Conservation (phyloP, 1,140 invertebrate genomes). For the Ooceraea biroi region DNA sequence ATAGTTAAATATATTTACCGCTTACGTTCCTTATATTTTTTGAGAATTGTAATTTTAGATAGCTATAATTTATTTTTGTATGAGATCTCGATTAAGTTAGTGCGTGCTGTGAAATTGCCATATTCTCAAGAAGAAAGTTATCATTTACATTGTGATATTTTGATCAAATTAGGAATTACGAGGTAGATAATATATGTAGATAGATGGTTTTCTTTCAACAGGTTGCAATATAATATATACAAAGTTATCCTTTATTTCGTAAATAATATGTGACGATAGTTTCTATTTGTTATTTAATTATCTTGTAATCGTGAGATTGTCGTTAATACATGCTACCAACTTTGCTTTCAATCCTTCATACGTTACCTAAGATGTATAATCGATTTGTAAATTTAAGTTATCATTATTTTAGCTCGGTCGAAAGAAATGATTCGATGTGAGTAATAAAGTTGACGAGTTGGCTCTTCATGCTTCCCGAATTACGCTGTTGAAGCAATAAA, state of each 20-base stretch:
- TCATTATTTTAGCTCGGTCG: slow-evolving; percentile 19
- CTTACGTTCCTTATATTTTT: slow-evolving; percentile 50
- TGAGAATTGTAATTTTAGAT: slow-evolving; percentile 51
- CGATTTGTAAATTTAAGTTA: slow-evolving; percentile 50
- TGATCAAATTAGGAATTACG: slow-evolving; percentile 66
- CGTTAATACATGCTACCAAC: slow-evolving; percentile 36
- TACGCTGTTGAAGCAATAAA: slow-evolving; percentile 31
- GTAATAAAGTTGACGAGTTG: slow-evolving; percentile 1
- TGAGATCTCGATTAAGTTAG: slow-evolving; percentile 76
- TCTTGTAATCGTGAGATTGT: slow-evolving; percentile 22
- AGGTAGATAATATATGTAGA: slow-evolving; percentile 52
- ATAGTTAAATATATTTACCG: slow-evolving; percentile 19
- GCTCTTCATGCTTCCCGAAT: slow-evolving; percentile 16
- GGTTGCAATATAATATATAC: slow-evolving; percentile 10
- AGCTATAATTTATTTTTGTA: slow-evolving; percentile 80
- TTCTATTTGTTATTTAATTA: slow-evolving; percentile 30
- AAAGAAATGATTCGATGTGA: neutral
- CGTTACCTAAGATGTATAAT: slow-evolving; percentile 44
- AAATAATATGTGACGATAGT: slow-evolving; percentile 2
- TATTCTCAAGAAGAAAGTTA: slow-evolving; percentile 59
- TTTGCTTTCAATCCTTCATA: slow-evolving; percentile 60
- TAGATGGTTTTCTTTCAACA: slow-evolving; percentile 37
- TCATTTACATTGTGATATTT: slow-evolving; percentile 77
- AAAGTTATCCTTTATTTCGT: slow-evolving; percentile 15
- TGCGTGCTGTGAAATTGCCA: slow-evolving; percentile 77